phyloP scores from a whole-genome alignment of 2,888 invertebrate species.

The Campoplex nolae region DNA sequence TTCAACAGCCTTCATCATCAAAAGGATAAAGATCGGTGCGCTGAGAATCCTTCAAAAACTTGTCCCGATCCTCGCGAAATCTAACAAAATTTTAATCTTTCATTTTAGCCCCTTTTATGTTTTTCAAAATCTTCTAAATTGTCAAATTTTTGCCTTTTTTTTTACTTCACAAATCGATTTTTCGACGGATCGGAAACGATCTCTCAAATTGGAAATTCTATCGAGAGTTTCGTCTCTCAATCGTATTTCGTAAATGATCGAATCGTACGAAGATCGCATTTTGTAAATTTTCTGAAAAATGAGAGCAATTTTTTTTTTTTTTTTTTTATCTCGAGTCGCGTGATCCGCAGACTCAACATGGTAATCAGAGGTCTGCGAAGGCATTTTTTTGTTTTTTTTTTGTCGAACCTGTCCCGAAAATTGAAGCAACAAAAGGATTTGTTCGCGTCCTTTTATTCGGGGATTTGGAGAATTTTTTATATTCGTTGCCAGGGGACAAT shows the following conservation, averaged over 20 bases:
- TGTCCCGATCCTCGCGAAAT: too few relatives aligned
- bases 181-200: not conserved
- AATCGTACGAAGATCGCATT: too few relatives aligned
- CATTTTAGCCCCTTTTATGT: too few relatives aligned
- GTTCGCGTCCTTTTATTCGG: conserved; percentile 1
- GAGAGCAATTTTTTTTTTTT: not conserved
- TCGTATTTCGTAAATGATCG: too few relatives aligned
- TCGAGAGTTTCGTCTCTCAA: too few relatives aligned
- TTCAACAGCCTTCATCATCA: conserved; percentile 10
- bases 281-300: not conserved
- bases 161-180: not conserved
- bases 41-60: not conserved
- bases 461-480: not conserved
- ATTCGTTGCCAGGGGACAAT: not conserved
- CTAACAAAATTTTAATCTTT: too few relatives aligned
- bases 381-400: not conserved
- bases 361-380: not conserved
- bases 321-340: not conserved
- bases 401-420: not conserved
- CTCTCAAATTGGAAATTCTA: not conserved
- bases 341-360: not conserved
- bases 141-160: not conserved
- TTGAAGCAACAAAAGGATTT: not conserved
- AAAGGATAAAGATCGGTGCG: not conserved
- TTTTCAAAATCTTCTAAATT: not conserved